These are phyloP conservation scores for Neomicropteryx cornuta DNA, from an alignment of 1,140 invertebrate genomes.

Conservation along the genomic window DNA sequence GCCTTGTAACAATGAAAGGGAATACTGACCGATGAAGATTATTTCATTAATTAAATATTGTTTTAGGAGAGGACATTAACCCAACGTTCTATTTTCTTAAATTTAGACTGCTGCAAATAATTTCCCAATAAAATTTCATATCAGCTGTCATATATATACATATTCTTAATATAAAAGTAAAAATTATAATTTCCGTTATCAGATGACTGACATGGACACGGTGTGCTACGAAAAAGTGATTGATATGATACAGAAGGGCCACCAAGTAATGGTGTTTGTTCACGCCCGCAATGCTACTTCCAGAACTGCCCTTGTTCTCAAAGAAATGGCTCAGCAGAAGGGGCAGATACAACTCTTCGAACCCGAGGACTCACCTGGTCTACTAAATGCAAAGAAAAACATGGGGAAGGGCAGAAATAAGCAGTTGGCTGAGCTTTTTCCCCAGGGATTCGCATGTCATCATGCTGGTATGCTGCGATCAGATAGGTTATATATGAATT, in stretches of 20 bases:
- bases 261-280: constrained; percentile 99
- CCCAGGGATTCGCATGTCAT: constrained; percentile 85
- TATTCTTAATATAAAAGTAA: no score
- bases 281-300: constrained; percentile 94
- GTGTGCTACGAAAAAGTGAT: constrained; percentile 90
- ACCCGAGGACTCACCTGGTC: constrained; percentile 47
- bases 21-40: no score
- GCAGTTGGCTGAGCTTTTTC: constrained; percentile 71
- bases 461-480: constrained; percentile 89
- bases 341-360: constrained; percentile 58
- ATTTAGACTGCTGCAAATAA: no score
- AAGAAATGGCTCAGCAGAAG: constrained; percentile 64
- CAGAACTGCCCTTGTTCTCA: constrained; percentile 68
- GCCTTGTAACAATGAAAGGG: no score
- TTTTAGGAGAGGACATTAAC: no score
- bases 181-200: no score
- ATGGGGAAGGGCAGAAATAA: constrained; percentile 64
- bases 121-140: no score
- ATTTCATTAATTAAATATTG: no score
- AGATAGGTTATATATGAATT: constrained; percentile 72
- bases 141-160: no score
- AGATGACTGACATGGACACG: constrained; percentile 80
- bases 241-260: constrained; percentile 75
- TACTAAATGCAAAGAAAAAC: constrained; percentile 48
- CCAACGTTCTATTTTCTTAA: no score